Evolutionary conservation across 2,797 vertebrate genomes (phyloP).

Genomic region (Arnoldichthys spilopterus): DNA sequence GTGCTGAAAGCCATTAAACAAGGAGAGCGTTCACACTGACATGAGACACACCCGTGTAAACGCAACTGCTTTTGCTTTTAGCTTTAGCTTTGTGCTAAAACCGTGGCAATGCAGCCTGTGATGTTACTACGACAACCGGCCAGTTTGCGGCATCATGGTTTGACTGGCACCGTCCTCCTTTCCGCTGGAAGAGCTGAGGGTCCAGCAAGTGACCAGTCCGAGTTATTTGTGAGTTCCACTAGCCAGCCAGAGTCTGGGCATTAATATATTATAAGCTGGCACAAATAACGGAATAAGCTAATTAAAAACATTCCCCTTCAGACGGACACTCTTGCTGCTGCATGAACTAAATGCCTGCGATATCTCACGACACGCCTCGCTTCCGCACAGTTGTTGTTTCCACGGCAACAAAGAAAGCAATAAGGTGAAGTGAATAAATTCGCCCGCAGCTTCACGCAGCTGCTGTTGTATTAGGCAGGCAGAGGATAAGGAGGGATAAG

Average conservation of each 20-base stretch:
- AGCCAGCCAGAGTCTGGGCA: constrained; percentile 10
- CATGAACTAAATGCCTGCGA: constrained; percentile 51
- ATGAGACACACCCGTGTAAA: background rate
- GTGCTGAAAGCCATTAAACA: too few species aligned
- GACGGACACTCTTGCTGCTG: constrained; percentile 26
- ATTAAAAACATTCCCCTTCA: constrained; percentile 51
- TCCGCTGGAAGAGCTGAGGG: background rate
- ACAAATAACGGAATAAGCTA: constrained; percentile 32
- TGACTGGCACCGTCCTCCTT: background rate
- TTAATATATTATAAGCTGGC: constrained; percentile 27
- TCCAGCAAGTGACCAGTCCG: background rate
- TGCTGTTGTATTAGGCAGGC: constrained; percentile 27
- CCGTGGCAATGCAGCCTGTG: background rate
- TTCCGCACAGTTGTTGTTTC: constrained; percentile 66
- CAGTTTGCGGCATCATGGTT: background rate
- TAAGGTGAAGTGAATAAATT: constrained; percentile 64
- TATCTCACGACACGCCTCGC: constrained; percentile 46
- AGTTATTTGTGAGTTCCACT: background rate
- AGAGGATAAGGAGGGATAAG: constrained; percentile 3
- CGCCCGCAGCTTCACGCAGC: constrained; percentile 56
- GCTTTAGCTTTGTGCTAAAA: background rate
- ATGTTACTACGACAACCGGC: background rate
- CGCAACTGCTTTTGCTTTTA: background rate
- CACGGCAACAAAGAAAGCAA: constrained; percentile 77
- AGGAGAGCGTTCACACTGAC: background rate